These are phyloP conservation scores for Prionace glauca DNA, from an alignment of 2,797 vertebrate genomes.

Conservation along the genomic window DNA sequence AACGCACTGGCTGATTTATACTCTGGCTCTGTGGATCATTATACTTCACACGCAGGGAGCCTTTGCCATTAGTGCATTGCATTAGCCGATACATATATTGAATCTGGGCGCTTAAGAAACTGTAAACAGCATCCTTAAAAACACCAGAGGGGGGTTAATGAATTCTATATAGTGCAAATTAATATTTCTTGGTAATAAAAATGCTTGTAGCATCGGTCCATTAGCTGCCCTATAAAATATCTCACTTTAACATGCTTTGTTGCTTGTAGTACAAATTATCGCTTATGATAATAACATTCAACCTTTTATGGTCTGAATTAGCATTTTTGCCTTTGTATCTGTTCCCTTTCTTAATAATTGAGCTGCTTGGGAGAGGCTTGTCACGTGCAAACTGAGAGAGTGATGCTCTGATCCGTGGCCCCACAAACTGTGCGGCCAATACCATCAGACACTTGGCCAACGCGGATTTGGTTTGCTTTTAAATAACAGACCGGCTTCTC, in stretches of 20 bases:
- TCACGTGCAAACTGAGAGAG: neutral
- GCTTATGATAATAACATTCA: constrained; percentile 36
- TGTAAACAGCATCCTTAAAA: constrained; percentile 23
- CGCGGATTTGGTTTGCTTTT: neutral
- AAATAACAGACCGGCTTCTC: neutral
- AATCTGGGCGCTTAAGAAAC: constrained; percentile 10
- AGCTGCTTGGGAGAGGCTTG: no score
- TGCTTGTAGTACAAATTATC: constrained; percentile 34
- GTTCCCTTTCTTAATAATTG: neutral
- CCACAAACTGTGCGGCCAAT: neutral
- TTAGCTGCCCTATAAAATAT: constrained; percentile 34
- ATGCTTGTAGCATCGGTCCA: constrained; percentile 26
- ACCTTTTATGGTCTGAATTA: constrained; percentile 33
- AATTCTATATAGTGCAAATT: constrained; percentile 36
- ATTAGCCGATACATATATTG: constrained; percentile 26
- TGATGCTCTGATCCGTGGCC: neutral
- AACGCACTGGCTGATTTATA: constrained; percentile 26
- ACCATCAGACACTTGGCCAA: neutral
- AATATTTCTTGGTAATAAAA: constrained; percentile 38
- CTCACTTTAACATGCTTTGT: constrained; percentile 31
- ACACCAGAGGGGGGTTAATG: constrained; percentile 30
- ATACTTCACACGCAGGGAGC: constrained; percentile 28
- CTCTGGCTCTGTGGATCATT: neutral
- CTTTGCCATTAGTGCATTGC: constrained; percentile 1
- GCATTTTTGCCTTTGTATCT: constrained; percentile 27